A percentile compares a stretch with the other conserved stretches of the same genome.
phyloP scores from a whole-genome alignment of 2,888 invertebrate genomes.

The Xestia ashworthii region DNA sequence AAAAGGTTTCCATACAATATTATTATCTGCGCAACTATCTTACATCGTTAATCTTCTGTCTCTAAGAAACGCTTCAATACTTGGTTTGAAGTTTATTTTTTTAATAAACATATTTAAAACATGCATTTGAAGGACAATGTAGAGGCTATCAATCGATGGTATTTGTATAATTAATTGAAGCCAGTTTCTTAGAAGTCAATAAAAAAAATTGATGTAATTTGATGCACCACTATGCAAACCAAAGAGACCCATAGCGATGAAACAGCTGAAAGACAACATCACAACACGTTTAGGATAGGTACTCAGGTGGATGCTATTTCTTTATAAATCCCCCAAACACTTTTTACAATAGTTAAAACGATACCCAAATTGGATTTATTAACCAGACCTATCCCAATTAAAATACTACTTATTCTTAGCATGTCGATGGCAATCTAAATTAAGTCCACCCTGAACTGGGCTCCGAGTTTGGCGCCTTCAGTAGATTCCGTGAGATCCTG shows the following conservation, averaged over 20 bases:
- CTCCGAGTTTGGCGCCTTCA: neutral
- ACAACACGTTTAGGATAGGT: no score
- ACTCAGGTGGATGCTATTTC: no score
- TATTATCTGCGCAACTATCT: constrained; percentile 7
- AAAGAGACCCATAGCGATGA: neutral
- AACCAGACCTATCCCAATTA: neutral
- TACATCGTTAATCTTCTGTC: constrained; percentile 47
- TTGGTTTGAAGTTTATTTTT: neutral
- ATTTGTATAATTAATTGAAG: neutral
- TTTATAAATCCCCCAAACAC: no score
- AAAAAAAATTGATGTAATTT: neutral
- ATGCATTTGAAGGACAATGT: neutral
- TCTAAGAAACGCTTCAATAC: constrained; percentile 24
- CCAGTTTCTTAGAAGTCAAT: neutral
- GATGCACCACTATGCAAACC: no score
- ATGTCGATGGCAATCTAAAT: neutral
- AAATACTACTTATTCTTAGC: neutral
- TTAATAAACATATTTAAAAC: neutral
- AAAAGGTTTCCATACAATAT: constrained; percentile 4
- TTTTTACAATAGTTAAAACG: no score
- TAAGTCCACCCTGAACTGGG: neutral
- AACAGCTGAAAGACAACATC: no score
- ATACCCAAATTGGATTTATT: neutral
- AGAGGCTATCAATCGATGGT: neutral
- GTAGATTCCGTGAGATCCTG: neutral